These are phyloP conservation scores for Neoarius graeffei DNA, from an alignment of 2,113 vertebrate species.

Conservation along the genomic window DNA sequence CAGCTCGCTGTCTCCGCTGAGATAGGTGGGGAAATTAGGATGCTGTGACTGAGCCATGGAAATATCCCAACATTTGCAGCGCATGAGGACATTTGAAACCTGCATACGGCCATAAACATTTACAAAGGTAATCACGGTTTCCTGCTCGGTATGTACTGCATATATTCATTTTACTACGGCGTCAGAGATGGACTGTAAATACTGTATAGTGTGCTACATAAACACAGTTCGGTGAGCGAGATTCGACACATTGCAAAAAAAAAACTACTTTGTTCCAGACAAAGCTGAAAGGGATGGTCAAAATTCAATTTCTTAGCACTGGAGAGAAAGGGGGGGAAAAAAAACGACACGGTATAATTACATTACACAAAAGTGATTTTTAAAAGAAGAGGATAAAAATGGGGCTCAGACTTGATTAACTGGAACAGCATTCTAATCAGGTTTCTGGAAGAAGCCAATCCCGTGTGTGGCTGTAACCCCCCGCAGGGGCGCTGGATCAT, in stretches of 20 bases:
- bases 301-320: conserved; percentile 48
- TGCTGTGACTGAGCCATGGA: conserved; percentile 41
- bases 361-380: conserved; percentile 59
- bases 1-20: conserved; percentile 28
- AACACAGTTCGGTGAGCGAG: neutral
- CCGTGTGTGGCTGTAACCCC: conserved; percentile 29
- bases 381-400: conserved; percentile 46
- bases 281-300: conserved; percentile 27
- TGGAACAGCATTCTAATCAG: conserved; percentile 58
- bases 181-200: neutral
- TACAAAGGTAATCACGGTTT: neutral
- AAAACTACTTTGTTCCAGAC: neutral
- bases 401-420: conserved; percentile 55
- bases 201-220: neutral
- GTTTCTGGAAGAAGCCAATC: conserved; percentile 52
- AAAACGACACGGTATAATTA: conserved; percentile 51
- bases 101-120: neutral
- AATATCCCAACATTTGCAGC: conserved; percentile 33
- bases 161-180: neutral
- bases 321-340: neutral
- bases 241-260: neutral
- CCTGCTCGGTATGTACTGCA: neutral
- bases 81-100: conserved; percentile 17
- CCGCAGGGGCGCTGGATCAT: conserved; percentile 43
- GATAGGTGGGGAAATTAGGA: conserved; percentile 42